Base-by-base conservation (phyloP, 2,113 vertebrate genomes). In the Poeciliopsis retropinna region DNA sequence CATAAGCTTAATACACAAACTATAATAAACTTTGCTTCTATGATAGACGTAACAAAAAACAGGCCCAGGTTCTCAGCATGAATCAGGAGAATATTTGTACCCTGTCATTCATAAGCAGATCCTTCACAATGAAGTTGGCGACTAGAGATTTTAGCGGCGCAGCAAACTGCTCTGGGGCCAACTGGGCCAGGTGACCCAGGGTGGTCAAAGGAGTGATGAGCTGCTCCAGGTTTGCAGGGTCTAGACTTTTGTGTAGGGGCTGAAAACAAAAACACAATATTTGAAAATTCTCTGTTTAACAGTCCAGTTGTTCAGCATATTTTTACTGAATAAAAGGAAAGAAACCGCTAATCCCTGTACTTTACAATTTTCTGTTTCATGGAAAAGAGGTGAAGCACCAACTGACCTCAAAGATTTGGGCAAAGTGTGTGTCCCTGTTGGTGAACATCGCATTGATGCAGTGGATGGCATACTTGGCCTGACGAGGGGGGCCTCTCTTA, bases 361-460 rank as follows among this genome's bases (percentile, higher is more conserved):
- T 15, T 41, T 15, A 41, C 12, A 62, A 1, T 30, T 62, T 30
- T 14, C 15, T 25, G 19, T 68, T 28, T 64, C 10, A 22, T 29
- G 27, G 8, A 67, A 67, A 2, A 14, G 2, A 64, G 41, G 22
- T 57, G 3, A 64, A 3, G 2, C 5, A 57, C 2, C 22, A 72
- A 64, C 88, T 94, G 93, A 99, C 98, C 97, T 98, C 97, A 91
- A 99, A 99, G 93, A 99, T 99, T 87, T 99, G 97, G 82, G 97
- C 98, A 86, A 99, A 99, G 91, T 99, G 97, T 0, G 97, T 99
- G 92, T 99, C 98, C 93, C 97, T 97, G 93, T 97, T 98, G 92
- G 94, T 96, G 94, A 99, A 99, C 95, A 99, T 99, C 68, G 97
- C 95, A 84, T 99, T 96, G 82, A 99, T 99, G 87, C 98, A 99